Evolutionary conservation across 1,140 invertebrate species (phyloP), one percentile per base, ranked within the genome.

Genomic region (Drosophila ambigua): DNA sequence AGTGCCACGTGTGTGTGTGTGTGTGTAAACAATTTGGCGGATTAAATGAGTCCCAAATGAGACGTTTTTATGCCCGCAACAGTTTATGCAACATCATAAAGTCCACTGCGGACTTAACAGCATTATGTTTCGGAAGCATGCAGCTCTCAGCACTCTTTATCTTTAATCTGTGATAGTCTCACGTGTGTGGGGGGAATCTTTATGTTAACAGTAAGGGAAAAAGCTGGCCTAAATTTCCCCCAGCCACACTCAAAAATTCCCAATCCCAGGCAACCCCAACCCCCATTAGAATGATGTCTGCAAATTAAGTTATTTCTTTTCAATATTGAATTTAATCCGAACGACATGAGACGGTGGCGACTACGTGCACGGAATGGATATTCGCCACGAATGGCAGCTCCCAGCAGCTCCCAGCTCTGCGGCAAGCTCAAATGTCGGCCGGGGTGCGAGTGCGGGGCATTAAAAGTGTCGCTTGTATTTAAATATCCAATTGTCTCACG

Each of bases 31-130:
- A 87, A 83, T 87, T 87, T 88, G 61, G 63, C 62, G 84, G 84
- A 82, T 87, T 87, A 87, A 88, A 87, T 72, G 83, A 88, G 62
- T 88, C 82, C 83, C 83, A 83, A 79, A 87, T 88, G 84, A 88
- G 79, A 88, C 75, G 66, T 83, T 83, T 87, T 87, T 77, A 87
- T 79, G 72, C 75, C 58, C 48, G 41, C 20, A 58, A 46, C 74
- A 57, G 55, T 87, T 88, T 88, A 87, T 83, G 84, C 79, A 57
- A 59, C 72, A 59, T 87, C 83, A 87, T 87, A 87, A 87, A 83
- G 72, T 72, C 65, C 74, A 62, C 28, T 23, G 45, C 46, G 54
- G 63, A 50, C 31, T 65, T 44, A 35, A 66, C 51, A 24, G 51
- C 11, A 52, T 54, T 57, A 28, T 35, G 9, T 39, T 13, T 35